A percentile compares a stretch with the other conserved stretches of the same genome.
phyloP scores from a whole-genome alignment of 2,797 vertebrate genomes.

The Mormyrops attenuatus region DNA sequence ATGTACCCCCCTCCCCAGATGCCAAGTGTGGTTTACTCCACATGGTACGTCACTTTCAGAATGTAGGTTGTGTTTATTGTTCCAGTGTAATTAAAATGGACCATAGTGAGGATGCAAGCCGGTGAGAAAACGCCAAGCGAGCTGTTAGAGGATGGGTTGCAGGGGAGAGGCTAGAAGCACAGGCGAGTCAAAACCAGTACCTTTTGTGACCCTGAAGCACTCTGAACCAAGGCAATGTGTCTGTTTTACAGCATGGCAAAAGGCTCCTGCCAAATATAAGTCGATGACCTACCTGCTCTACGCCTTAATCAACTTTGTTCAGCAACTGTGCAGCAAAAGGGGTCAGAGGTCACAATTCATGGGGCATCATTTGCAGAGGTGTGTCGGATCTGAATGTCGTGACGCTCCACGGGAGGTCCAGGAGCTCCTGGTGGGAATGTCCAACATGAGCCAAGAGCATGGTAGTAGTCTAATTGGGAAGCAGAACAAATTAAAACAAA shows the following conservation, averaged over 20 bases:
- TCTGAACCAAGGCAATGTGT: neutral
- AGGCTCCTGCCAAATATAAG: neutral
- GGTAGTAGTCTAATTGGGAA: conserved; percentile 7
- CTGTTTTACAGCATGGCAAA: neutral
- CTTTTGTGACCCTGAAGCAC: neutral
- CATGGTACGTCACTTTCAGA: neutral
- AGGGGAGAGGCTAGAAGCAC: neutral
- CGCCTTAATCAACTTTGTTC: conserved; percentile 12
- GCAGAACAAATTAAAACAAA: conserved; percentile 23
- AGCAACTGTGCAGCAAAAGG: conserved; percentile 7
- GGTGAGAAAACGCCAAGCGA: neutral
- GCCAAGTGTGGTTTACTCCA: neutral
- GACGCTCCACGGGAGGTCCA: conserved; percentile 3
- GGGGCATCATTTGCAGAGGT: neutral
- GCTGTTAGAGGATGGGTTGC: neutral
- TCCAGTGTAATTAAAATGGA: neutral
- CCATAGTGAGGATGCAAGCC: neutral
- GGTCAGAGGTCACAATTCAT: conserved; percentile 2
- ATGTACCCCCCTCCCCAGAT: neutral
- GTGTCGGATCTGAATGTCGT: neutral
- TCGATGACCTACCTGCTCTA: neutral
- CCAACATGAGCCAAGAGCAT: conserved; percentile 15
- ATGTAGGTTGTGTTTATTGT: neutral
- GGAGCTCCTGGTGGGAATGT: conserved; percentile 21
- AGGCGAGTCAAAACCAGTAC: neutral